Evolutionary conservation across 92 coral and sea anemone species (phyloP), one percentile per base, ranked within the genome.

Genomic region (Nematostella vectensis): DNA sequence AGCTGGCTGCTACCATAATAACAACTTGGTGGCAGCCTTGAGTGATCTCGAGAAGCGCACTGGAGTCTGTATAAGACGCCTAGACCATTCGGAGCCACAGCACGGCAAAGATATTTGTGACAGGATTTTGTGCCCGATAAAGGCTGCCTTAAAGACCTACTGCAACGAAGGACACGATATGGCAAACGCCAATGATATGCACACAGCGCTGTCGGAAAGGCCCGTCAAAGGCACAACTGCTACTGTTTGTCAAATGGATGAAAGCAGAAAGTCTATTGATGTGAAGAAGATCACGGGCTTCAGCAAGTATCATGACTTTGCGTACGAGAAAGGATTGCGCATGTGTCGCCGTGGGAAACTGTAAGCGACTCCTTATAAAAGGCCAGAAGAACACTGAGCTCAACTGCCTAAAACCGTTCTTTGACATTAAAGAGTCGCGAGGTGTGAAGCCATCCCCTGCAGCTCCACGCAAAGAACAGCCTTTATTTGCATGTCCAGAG

Each of bases 161-260:
- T 64, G 72, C 58, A 62, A 67, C 27, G 77, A 79, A 62, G 87
- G 87, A 0, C 59, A 79, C 30, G 68, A 79, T 67, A 50, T 72
- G 11, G 26, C 54, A 27, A 42, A 33, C 37, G 87, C 76, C 2
- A 31, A 16, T 0, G 80, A 80, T 49, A 73, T 80, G 87, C 33
- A 47, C 4, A 49, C 47, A 13, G 87, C 87, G 3, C 50, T 80
- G 11, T 29, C 21, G 4, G 67, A 45, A 13, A 40, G 74, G 21
- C 74, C 81, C 4, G 80, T 79, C 3, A 68, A 68, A 37, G 80
- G 80, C 1, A 73, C 77, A 26, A 54, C 80, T 9, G 56, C 83
- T 11, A 48, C 72, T 1, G 72, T 76, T 3, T 45, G 64, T 49
- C 2, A 18, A 15, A 39, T 72, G 0, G 39, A 67, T 23, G 69